Conservation (phyloP, 2,113 vertebrate genomes). For the Lynx canadensis region DNA sequence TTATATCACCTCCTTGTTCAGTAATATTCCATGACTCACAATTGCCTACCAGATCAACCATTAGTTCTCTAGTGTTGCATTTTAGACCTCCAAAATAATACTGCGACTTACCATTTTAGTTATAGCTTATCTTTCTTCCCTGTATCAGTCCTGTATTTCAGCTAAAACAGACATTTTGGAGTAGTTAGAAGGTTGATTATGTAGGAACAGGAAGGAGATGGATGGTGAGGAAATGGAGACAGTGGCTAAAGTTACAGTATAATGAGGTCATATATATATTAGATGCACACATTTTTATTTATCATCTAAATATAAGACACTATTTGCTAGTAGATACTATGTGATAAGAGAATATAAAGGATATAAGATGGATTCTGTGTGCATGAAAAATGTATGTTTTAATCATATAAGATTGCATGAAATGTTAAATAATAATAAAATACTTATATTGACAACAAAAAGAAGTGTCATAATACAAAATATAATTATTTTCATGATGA, state of each 20-base stretch:
- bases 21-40: not conserved
- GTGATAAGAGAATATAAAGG: not conserved
- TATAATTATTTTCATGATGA: constrained; percentile 2
- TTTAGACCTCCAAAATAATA: not conserved
- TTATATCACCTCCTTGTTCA: not conserved
- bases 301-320: not conserved
- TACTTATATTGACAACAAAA: constrained; percentile 4
- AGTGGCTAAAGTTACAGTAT: not conserved
- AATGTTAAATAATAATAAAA: constrained; percentile 23
- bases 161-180: not conserved
- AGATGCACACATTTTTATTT: not conserved
- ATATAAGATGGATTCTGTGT: not conserved
- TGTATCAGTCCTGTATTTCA: not conserved
- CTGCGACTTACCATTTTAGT: not conserved
- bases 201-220: not conserved
- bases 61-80: not conserved
- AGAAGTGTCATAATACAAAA: not conserved
- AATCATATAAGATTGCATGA: not conserved
- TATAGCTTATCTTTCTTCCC: not conserved
- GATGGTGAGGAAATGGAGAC: not conserved
- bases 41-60: not conserved
- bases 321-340: not conserved
- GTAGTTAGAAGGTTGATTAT: not conserved
- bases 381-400: not conserved
- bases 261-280: not conserved